phyloP scores from a whole-genome alignment of 2,888 invertebrate genomes.

The Andrena dorsata region DNA sequence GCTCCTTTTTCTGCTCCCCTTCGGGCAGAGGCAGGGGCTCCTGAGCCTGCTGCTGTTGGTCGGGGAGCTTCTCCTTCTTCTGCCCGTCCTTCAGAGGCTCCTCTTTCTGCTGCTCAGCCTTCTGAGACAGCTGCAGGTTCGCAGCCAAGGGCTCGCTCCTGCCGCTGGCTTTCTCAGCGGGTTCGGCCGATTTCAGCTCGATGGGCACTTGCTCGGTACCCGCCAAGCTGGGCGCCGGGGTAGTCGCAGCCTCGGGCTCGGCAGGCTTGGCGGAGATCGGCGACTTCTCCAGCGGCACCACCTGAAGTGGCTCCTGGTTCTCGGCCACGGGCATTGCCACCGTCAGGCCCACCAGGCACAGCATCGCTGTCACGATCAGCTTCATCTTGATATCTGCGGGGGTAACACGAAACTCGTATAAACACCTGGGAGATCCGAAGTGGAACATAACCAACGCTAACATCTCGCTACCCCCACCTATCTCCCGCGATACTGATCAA shows the following conservation, averaged over 20 bases:
- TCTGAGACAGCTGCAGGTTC: conserved; percentile 16
- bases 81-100: conserved; percentile 61
- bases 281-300: conserved; percentile 75
- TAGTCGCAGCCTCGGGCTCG: conserved; percentile 38
- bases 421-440: background rate
- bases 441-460: too few relatives aligned
- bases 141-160: conserved; percentile 47
- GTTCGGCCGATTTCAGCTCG: conserved; percentile 18
- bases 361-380: conserved; percentile 78
- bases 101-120: conserved; percentile 61
- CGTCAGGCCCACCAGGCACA: conserved; percentile 87
- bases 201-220: conserved; percentile 55
- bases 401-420: background rate
- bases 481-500: too few relatives aligned
- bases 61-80: conserved; percentile 48
- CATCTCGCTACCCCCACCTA: too few relatives aligned
- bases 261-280: conserved; percentile 15
- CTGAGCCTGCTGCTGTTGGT: conserved; percentile 26
- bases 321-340: conserved; percentile 88
- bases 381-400: conserved; percentile 85
- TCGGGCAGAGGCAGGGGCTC: conserved; percentile 49
- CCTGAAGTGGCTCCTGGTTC: conserved; percentile 72
- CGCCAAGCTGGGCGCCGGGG: conserved; percentile 54
- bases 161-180: conserved; percentile 29
- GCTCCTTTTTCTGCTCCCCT: conserved; percentile 44